phyloP scores from a whole-genome alignment of 2,888 invertebrate genomes.

The Erebia epiphron region DNA sequence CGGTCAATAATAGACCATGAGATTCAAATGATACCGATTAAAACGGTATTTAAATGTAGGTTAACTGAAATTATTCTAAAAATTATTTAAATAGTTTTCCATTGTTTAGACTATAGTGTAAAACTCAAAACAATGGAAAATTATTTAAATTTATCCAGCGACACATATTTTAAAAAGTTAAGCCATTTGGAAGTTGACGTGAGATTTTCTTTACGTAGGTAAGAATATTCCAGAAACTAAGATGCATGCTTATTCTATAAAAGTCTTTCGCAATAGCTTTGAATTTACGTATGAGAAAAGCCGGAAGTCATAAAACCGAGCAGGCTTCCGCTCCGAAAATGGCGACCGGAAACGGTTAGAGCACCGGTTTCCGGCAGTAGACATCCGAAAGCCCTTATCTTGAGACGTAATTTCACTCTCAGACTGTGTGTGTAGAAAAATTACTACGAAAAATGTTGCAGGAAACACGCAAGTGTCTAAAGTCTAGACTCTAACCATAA shows the following conservation, averaged over 20 bases:
- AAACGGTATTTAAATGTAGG: too few relatives aligned
- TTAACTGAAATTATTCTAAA: too few relatives aligned
- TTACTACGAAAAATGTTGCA: conserved; percentile 5
- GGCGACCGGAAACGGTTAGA: conserved; percentile 71
- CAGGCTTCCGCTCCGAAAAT: conserved; percentile 67
- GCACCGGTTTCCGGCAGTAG: conserved; percentile 62
- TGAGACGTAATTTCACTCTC: conserved; percentile 43
- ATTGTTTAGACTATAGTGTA: too few relatives aligned
- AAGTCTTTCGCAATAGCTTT: conserved; percentile 32
- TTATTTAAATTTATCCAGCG: too few relatives aligned
- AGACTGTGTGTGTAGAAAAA: conserved; percentile 20
- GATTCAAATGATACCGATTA: too few relatives aligned
- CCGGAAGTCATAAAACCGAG: conserved; percentile 69
- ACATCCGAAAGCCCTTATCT: conserved; percentile 58
- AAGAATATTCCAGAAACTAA: not conserved
- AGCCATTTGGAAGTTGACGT: too few relatives aligned
- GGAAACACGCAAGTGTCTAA: not conserved
- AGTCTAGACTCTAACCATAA: not conserved
- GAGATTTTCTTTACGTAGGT: not conserved
- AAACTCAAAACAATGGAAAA: too few relatives aligned
- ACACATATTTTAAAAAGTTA: too few relatives aligned
- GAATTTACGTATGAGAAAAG: conserved; percentile 50
- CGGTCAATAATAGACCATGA: too few relatives aligned
- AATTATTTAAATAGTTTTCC: too few relatives aligned
- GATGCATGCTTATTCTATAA: not conserved